Evolutionary conservation across 1,140 invertebrate species (phyloP).

Genomic region (Monochamus saltuarius): DNA sequence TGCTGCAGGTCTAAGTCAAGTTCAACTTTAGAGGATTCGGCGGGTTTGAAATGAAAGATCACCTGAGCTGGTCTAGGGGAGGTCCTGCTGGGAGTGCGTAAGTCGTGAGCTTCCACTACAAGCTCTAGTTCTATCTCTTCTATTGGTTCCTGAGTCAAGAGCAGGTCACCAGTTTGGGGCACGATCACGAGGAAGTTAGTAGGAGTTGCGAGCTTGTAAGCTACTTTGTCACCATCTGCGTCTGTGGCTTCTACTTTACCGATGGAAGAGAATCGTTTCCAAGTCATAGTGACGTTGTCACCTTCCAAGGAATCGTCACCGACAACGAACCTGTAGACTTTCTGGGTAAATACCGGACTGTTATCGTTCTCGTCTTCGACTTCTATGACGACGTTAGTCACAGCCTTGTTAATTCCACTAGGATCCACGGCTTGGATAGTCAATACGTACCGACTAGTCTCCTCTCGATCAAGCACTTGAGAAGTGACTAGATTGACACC

Average conservation of each 20-base stretch:
- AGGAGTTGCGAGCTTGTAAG: conserved; percentile 76
- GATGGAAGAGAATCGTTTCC: conserved; percentile 75
- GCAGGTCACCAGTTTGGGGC: conserved; percentile 86
- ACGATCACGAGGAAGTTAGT: conserved; percentile 82
- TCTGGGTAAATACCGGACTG: conserved; percentile 75
- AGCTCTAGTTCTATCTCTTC: conserved; percentile 68
- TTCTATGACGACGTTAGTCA: conserved; percentile 69
- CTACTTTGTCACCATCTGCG: conserved; percentile 82
- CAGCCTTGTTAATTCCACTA: conserved; percentile 70
- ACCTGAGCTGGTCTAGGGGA: conserved; percentile 71
- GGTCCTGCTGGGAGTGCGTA: conserved; percentile 68
- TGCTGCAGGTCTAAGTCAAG: conserved; percentile 58
- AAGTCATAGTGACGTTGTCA: conserved; percentile 58
- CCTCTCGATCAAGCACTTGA: conserved; percentile 72
- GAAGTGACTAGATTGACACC: conserved; percentile 72
- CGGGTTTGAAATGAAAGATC: conserved; percentile 71
- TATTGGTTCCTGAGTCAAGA: conserved; percentile 72
- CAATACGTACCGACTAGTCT: conserved; percentile 66
- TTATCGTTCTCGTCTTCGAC: conserved; percentile 91
- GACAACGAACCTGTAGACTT: conserved; percentile 77
- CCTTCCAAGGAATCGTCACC: conserved; percentile 57
- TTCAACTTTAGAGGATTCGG: conserved; percentile 53
- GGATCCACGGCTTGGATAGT: conserved; percentile 74
- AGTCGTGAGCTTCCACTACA: conserved; percentile 78
- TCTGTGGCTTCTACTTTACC: conserved; percentile 81